Percentiles rank a stretch among this genome's conserved stretches.
These are phyloP conservation scores for Ceratitis capitata DNA, from an alignment of 1,140 invertebrate genomes.

Conservation along the genomic window DNA sequence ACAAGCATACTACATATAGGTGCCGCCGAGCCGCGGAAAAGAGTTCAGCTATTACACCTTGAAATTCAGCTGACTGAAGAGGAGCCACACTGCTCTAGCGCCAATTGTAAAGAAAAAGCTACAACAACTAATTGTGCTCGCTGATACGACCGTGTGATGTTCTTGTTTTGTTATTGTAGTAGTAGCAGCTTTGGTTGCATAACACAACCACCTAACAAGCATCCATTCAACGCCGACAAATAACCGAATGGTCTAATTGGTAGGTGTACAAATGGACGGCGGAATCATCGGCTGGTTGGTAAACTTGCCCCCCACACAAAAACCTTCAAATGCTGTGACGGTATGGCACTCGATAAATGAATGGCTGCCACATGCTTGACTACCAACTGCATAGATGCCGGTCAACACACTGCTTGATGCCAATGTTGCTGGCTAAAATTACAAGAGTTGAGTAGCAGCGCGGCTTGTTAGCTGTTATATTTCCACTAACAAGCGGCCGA, in stretches of 20 bases:
- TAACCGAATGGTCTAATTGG: constrained; percentile 17
- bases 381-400: no score
- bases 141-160: not conserved
- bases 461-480: not conserved
- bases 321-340: not conserved
- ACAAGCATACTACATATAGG: not conserved
- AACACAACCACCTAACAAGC: not conserved
- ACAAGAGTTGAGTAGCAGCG: not conserved
- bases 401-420: no score
- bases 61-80: not conserved
- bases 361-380: not conserved
- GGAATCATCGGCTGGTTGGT: not conserved
- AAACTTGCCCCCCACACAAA: not conserved
- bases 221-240: not conserved
- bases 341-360: constrained; percentile 6
- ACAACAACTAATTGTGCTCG: not conserved
- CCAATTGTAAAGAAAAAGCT: not conserved
- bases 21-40: not conserved
- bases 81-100: not conserved
- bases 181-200: not conserved
- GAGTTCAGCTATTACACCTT: not conserved
- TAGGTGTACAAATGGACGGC: not conserved
- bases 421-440: not conserved
- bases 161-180: not conserved
- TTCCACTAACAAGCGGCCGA: not conserved